These are phyloP conservation scores for Lordiphosa collinella DNA, from an alignment of 1,140 invertebrate species.

Conservation along the genomic window DNA sequence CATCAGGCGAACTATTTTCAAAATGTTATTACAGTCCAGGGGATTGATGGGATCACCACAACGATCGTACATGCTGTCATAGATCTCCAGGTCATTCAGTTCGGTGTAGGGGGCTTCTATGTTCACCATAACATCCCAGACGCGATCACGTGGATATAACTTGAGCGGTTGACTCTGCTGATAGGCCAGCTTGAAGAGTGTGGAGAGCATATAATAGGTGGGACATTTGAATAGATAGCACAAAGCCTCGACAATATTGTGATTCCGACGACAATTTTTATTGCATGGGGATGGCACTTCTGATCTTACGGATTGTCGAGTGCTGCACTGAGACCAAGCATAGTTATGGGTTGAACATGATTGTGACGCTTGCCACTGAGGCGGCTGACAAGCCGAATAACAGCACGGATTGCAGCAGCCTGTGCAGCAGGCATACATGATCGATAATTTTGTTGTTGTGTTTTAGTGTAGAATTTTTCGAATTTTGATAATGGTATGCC, in stretches of 20 bases:
- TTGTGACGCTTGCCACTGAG: not conserved
- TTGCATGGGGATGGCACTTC: slow-evolving; percentile 1
- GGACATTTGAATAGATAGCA: slow-evolving; percentile 29
- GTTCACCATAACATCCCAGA: slow-evolving; percentile 46
- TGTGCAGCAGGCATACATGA: slow-evolving; percentile 8
- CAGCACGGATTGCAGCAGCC: not conserved
- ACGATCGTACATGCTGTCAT: slow-evolving; percentile 58
- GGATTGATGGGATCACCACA: slow-evolving; percentile 48
- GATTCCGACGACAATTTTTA: slow-evolving; percentile 26
- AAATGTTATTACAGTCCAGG: slow-evolving; percentile 23
- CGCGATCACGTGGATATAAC: slow-evolving; percentile 12
- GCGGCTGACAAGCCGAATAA: not conserved
- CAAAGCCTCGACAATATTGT: slow-evolving; percentile 43
- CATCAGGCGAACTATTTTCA: slow-evolving; percentile 46
- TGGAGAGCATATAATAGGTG: slow-evolving; percentile 21
- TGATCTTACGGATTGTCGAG: not conserved
- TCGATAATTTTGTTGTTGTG: slow-evolving; percentile 22
- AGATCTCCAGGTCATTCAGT: slow-evolving; percentile 50
- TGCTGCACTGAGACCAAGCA: slow-evolving; percentile 17
- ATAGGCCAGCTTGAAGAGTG: slow-evolving; percentile 34
- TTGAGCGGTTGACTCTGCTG: slow-evolving; percentile 18
- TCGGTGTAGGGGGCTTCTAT: slow-evolving; percentile 45
- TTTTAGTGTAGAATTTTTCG: slow-evolving; percentile 2
- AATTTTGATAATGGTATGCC: slow-evolving; percentile 1
- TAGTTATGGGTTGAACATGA: not conserved